A percentile compares a stretch with the other conserved stretches of the same genome.
These are phyloP conservation scores for Porites rus DNA, from an alignment of 92 coral and sea anemone species.

Conservation along the genomic window DNA sequence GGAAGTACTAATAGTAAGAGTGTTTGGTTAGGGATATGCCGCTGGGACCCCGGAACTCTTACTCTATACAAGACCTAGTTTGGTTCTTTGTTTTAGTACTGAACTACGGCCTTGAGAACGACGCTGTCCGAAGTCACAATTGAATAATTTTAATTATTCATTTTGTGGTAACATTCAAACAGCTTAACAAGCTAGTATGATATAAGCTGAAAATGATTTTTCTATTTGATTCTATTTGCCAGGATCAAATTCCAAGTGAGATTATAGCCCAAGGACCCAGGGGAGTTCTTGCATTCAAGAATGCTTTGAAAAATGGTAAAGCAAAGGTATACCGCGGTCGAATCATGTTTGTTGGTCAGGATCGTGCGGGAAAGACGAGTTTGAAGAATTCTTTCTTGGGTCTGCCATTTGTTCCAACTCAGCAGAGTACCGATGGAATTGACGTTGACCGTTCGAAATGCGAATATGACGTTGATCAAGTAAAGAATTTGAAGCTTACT, in stretches of 20 bases:
- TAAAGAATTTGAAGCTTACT: constrained; percentile 31
- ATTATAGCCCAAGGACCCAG: constrained; percentile 52
- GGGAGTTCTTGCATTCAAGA: constrained; percentile 51
- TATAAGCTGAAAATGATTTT: no score
- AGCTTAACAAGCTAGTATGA: no score
- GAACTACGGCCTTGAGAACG: no score
- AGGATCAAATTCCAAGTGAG: constrained; percentile 32
- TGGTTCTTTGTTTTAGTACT: no score
- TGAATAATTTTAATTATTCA: no score
- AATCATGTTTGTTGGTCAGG: constrained; percentile 74
- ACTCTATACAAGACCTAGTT: no score
- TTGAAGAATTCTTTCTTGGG: constrained; percentile 35
- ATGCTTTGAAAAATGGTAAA: constrained; percentile 43
- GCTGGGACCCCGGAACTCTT: no score
- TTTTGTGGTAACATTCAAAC: no score
- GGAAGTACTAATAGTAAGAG: no score
- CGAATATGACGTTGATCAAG: constrained; percentile 53
- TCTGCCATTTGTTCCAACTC: constrained; percentile 48
- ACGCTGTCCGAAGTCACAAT: no score
- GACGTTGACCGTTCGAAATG: constrained; percentile 52
- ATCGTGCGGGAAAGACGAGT: constrained; percentile 78
- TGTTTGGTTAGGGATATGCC: no score
- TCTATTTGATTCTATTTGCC: no score
- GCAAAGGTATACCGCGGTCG: constrained; percentile 70
- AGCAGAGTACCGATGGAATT: constrained; percentile 47